phyloP scores from a whole-genome alignment of 2,797 vertebrate species.

The Paratrypauchen microcephalus region DNA sequence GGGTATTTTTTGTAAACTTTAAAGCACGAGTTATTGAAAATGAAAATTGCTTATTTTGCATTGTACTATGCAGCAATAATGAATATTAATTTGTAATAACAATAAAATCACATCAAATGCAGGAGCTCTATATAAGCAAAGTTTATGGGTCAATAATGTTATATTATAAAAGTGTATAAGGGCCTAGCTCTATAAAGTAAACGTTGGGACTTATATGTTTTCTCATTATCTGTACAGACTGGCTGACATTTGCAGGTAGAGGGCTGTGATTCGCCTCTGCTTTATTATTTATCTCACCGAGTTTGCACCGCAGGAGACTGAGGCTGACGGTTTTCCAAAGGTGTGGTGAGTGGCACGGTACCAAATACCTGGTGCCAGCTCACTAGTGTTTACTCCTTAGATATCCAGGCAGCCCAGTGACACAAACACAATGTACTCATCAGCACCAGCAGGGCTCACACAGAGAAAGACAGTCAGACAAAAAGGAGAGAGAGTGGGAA shows the following conservation, averaged over 20 bases:
- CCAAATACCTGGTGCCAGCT: conserved; percentile 45
- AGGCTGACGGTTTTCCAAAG: conserved; percentile 47
- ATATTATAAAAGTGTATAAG: conserved; percentile 35
- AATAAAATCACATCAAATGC: background rate
- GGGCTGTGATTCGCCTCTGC: conserved; percentile 72
- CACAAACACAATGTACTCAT: conserved; percentile 59
- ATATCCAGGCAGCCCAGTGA: conserved; percentile 48
- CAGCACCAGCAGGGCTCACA: conserved; percentile 45
- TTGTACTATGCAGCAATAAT: too few relatives aligned
- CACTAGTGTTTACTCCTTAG: conserved; percentile 58
- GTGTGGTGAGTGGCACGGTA: conserved; percentile 50
- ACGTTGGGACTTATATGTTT: conserved; percentile 63
- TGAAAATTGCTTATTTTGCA: too few relatives aligned
- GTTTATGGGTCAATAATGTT: background rate
- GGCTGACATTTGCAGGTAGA: conserved; percentile 75
- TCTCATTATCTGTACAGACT: conserved; percentile 72
- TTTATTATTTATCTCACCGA: conserved; percentile 77
- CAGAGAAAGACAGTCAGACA: conserved; percentile 21
- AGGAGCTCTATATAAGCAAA: background rate
- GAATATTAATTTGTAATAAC: background rate
- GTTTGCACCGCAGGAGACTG: conserved; percentile 55
- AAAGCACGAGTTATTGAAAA: background rate
- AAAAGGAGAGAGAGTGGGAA: too few relatives aligned
- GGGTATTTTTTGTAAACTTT: too few relatives aligned
- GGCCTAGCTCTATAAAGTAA: conserved; percentile 48